phyloP scores from a whole-genome alignment of 2,888 invertebrate species.

The Xiphydria camelus region DNA sequence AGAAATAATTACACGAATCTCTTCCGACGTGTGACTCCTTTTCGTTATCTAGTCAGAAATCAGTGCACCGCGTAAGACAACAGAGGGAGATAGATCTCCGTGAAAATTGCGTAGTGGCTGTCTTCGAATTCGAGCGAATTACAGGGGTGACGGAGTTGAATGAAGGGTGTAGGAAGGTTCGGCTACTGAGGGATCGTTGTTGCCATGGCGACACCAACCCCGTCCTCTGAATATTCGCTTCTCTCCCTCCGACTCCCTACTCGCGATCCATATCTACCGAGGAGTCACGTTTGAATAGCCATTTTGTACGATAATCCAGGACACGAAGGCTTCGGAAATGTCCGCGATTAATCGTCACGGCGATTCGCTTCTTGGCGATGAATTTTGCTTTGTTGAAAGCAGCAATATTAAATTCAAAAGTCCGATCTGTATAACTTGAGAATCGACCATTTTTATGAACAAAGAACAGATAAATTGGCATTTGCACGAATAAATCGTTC shows the following conservation, averaged over 20 bases:
- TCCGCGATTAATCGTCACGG: no score
- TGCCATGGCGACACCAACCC: constrained; percentile 52
- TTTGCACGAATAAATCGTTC: no score
- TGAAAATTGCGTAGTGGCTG: constrained; percentile 21
- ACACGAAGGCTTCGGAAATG: not conserved
- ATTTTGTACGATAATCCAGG: constrained; percentile 38
- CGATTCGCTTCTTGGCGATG: no score
- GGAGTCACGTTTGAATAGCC: constrained; percentile 50
- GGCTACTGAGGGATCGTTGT: constrained; percentile 58
- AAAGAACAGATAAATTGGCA: no score
- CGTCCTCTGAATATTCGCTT: constrained; percentile 40
- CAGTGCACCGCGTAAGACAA: no score
- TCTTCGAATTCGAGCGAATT: constrained; percentile 37
- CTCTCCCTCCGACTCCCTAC: constrained; percentile 1
- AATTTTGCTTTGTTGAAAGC: no score
- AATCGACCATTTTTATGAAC: no score
- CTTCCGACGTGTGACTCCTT: no score
- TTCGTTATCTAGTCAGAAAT: no score
- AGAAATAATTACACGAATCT: no score
- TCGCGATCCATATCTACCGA: constrained; percentile 51
- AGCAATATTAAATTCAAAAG: no score
- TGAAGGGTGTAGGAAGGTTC: constrained; percentile 49
- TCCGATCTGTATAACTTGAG: no score
- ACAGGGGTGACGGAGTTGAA: constrained; percentile 43
- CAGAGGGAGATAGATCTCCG: not conserved